These are phyloP conservation scores for Paguma larvata DNA, from an alignment of 2,797 vertebrate genomes.

Conservation along the genomic window DNA sequence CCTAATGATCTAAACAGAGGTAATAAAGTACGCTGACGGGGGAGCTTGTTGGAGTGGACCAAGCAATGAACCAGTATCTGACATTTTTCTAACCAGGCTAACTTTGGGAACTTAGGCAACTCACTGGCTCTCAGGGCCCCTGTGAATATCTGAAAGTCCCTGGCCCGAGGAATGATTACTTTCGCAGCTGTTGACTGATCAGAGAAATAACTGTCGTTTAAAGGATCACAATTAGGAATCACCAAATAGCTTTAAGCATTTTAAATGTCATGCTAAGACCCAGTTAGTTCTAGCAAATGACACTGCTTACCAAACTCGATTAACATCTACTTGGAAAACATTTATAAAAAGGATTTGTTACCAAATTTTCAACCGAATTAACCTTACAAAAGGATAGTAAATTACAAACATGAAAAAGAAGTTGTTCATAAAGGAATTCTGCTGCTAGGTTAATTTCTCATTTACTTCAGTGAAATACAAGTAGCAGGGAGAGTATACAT, in stretches of 20 bases:
- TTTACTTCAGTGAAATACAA: slow-evolving; percentile 44
- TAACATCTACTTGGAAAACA: slow-evolving; percentile 60
- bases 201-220: slow-evolving; percentile 6
- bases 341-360: slow-evolving; percentile 26
- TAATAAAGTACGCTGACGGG: not conserved
- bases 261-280: not conserved
- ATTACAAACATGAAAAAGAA: slow-evolving; percentile 18
- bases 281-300: slow-evolving; percentile 30
- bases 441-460: not conserved
- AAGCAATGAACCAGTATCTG: not conserved
- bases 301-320: slow-evolving; percentile 10
- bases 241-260: slow-evolving; percentile 9
- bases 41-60: not conserved
- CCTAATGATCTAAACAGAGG: not conserved
- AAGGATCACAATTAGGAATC: slow-evolving; percentile 14
- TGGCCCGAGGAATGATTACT: not conserved
- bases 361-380: slow-evolving; percentile 17
- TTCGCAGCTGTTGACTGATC: not conserved
- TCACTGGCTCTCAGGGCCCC: not conserved
- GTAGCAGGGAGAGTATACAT: not conserved
- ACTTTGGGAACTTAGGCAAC: not conserved
- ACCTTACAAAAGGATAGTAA: not conserved
- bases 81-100: not conserved
- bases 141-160: slow-evolving; percentile 6
- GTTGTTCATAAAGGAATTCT: not conserved